Conservation (phyloP, 1,140 invertebrate genomes). For the Hylyphantes graminicola region DNA sequence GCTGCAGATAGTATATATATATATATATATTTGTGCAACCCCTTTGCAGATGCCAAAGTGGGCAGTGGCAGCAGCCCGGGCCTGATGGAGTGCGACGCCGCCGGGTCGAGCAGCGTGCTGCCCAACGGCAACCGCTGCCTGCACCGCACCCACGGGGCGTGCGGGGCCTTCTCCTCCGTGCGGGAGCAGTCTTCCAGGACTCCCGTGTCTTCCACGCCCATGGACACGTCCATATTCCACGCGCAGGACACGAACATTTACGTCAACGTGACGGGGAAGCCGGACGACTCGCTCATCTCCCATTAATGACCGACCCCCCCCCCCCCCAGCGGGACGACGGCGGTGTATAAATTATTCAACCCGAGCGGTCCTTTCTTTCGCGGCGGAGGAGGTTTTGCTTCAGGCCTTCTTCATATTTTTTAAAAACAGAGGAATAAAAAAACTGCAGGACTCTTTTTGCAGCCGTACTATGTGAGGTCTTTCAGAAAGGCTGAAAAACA, state of each 20-base stretch:
- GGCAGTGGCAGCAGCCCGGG: conserved; percentile 63
- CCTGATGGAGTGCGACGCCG: conserved; percentile 67
- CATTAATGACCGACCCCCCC: conserved; percentile 46
- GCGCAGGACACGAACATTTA: conserved; percentile 63
- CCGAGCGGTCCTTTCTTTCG: conserved; percentile 34
- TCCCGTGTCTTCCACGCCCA: conserved; percentile 60
- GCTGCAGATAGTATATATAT: too few relatives aligned
- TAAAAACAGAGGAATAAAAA: conserved; percentile 28
- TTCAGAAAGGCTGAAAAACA: conserved; percentile 58
- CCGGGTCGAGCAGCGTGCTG: conserved; percentile 14
- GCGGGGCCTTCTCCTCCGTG: conserved; percentile 43
- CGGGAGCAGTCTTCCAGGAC: conserved; percentile 21
- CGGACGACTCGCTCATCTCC: conserved; percentile 45
- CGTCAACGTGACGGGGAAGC: conserved; percentile 34
- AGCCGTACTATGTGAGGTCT: conserved; percentile 41
- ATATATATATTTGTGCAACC: not conserved
- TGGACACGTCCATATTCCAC: conserved; percentile 61
- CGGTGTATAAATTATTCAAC: conserved; percentile 59
- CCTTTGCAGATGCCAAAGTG: conserved; percentile 41
- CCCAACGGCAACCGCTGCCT: conserved; percentile 56
- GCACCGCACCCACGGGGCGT: conserved; percentile 48
- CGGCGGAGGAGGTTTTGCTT: conserved; percentile 51
- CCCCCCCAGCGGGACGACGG: too few relatives aligned
- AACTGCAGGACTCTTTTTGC: conserved; percentile 28
- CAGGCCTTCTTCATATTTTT: conserved; percentile 55